Evolutionary conservation across 1,140 invertebrate species (phyloP).

Genomic region (Callitettix versicolor): DNA sequence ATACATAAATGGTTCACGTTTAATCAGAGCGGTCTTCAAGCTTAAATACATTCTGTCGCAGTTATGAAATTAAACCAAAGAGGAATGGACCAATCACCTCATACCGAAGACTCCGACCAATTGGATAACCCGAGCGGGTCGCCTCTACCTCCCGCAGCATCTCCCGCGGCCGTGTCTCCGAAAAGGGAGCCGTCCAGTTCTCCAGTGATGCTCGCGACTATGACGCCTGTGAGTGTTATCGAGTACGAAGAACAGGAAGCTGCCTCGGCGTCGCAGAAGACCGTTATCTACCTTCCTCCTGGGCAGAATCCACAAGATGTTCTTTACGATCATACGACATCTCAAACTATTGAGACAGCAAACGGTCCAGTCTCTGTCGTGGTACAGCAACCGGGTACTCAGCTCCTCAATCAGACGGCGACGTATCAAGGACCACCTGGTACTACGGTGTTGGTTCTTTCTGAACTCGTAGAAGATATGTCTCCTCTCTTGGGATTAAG

Average conservation of each 20-base stretch:
- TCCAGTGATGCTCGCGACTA: slow-evolving; percentile 26
- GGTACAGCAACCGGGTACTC: slow-evolving; percentile 20
- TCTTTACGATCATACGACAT: slow-evolving; percentile 19
- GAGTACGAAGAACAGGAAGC: slow-evolving; percentile 22
- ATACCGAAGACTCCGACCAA: background rate
- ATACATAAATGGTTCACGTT: background rate
- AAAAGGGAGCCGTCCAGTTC: slow-evolving; percentile 17
- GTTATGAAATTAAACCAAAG: slow-evolving; percentile 4
- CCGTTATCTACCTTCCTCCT: slow-evolving; percentile 17
- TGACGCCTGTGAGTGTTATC: slow-evolving; percentile 25
- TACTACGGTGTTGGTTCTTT: slow-evolving; percentile 27
- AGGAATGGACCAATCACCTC: slow-evolving; percentile 6
- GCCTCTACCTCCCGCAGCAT: slow-evolving; percentile 14
- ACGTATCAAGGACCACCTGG: slow-evolving; percentile 23
- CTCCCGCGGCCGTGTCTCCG: slow-evolving; percentile 16
- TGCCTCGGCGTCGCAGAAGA: slow-evolving; percentile 12
- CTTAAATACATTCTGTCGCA: slow-evolving; percentile 4
- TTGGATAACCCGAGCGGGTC: slow-evolving; percentile 9
- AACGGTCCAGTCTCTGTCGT: slow-evolving; percentile 23
- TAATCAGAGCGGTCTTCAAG: slow-evolving; percentile 1
- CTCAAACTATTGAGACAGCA: slow-evolving; percentile 8
- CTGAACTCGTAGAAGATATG: slow-evolving; percentile 29
- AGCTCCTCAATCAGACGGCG: slow-evolving; percentile 14
- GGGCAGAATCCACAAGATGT: slow-evolving; percentile 17
- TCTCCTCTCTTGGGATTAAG: slow-evolving; percentile 25